Evolutionary conservation across 2,797 vertebrate genomes (phyloP).

Genomic region (Melanotaenia nigrans): DNA sequence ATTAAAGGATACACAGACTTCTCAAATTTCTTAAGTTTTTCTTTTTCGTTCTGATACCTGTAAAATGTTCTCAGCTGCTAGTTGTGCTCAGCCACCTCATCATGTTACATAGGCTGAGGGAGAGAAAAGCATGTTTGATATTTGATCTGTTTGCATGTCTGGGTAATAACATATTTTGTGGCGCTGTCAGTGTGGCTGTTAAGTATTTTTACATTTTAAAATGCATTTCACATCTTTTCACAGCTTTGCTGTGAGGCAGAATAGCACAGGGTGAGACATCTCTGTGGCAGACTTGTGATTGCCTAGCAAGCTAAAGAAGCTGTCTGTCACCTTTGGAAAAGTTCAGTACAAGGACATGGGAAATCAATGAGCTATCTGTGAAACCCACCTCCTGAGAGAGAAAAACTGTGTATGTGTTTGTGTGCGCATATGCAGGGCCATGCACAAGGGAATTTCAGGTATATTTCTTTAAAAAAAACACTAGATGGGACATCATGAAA

Average conservation of each 20-base stretch:
- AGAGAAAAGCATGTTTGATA: constrained; percentile 67
- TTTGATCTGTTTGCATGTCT: constrained; percentile 70
- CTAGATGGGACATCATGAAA: constrained; percentile 66
- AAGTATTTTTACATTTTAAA: constrained; percentile 69
- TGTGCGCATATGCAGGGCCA: neutral
- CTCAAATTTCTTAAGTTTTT: constrained; percentile 70
- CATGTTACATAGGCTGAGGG: constrained; percentile 67
- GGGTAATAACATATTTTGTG: constrained; percentile 71
- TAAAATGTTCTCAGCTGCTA: constrained; percentile 70
- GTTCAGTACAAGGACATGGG: constrained; percentile 78
- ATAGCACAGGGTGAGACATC: constrained; percentile 38
- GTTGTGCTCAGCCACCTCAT: constrained; percentile 66
- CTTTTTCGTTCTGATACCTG: constrained; percentile 55
- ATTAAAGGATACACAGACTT: constrained; percentile 72
- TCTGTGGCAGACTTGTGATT: constrained; percentile 65
- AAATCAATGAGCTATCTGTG: constrained; percentile 79
- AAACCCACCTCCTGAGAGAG: constrained; percentile 51
- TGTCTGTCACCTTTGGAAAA: constrained; percentile 78
- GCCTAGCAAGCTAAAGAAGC: constrained; percentile 57
- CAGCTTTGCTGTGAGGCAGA: constrained; percentile 54
- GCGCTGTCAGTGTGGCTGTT: constrained; percentile 55
- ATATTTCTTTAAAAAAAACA: constrained; percentile 27
- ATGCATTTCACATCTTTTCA: constrained; percentile 61
- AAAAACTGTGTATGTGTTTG: constrained; percentile 9
- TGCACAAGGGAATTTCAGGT: constrained; percentile 27